Evolutionary conservation across 1,140 invertebrate genomes (phyloP), one percentile per base, ranked within the genome.

Genomic region (Acromyrmex charruanus): DNA sequence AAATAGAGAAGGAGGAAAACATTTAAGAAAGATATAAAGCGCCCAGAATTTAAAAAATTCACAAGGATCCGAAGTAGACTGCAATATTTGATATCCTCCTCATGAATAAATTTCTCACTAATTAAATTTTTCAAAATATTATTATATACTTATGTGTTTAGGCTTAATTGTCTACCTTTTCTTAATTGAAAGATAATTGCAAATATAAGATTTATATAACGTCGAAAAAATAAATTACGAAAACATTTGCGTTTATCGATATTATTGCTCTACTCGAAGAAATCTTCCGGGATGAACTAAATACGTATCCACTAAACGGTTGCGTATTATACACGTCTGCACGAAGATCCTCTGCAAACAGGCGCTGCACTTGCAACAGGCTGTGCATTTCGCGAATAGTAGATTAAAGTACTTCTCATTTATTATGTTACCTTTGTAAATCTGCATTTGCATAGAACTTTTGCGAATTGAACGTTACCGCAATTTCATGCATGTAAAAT

Each of bases 401-500:
- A 61, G 69, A 84, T 84, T 75, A 75, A 84, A 84, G 69, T 84
- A 74, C 72, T 74, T 75, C 55, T 84, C 69, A 84, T 84, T 84
- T 74, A 84, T 63, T 75, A 84, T 35, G 55, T 74, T 84, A 84
- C 55, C 69, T 61, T 84, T 84, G 35, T 75, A 12, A 84, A 59
- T 82, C 55, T 69, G 49, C 63, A 61, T 80, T 82, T 61, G 55
- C 39, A 31, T 75, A 75, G 28, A 75, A 51, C 53, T 63, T 84
- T 84, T 84, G 80, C 55, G 80, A 84, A 84, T 31, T 58, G 80
- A 84, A 84, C 80, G 69, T 84, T 61, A 75, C 69, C 69, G 80
- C 55, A 84, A 75, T 75, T 84, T 74, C 74, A 75, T 84, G 80
- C 80, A 84, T 84, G 69, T 75, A 61, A 84, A 84, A 84, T 84